Base-by-base conservation (phyloP, 2,797 vertebrate genomes). In the Natrix natrix region DNA sequence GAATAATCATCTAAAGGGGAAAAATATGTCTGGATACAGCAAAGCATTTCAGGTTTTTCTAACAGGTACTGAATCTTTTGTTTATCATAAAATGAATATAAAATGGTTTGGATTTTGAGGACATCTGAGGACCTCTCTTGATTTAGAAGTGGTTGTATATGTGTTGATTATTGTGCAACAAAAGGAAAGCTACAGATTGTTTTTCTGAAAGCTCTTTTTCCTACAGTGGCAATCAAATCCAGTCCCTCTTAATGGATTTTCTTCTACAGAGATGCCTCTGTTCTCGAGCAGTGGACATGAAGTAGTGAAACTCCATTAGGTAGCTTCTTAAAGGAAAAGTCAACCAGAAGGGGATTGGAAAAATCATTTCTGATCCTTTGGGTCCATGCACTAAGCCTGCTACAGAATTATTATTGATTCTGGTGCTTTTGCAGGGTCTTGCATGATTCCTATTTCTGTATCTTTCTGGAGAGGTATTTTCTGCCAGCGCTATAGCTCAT, bases 341-440 rank as follows among this genome's bases (percentile, higher is more conserved):
- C 55, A 54, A 5, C 52, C 24, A 59, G 87, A 89, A 95, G 26
- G 66, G 14, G 61, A 6, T 86, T 63, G 86, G 0, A 0, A 93
- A 83, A 22, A 69, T 87, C 2, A 5, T 66, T 78, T 87, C 90
- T 93, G 61, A 90, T 90, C 90, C 12, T 94, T 92, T 87, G 91
- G 83, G 78, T 87, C 93, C 55, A 59, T 87, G 54, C n/a, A 8
- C 59, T 95, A 92, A 94, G 7, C 32, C 63, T 69, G 0, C 61
- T 66, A 2, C 17, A 60, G 43, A 94, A 93, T 83, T 61, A 56
- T 92, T 93, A 95, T 95, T 86, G 92, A 93, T 95, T 95, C 94
- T 86, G 78, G 32, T 32, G 10, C n/a, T 55, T 94, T 86, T 89
- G 52, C 87, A 90, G 86, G 60, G 32, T n/a, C 74, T 90, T 93